Evolutionary conservation across 2,797 vertebrate genomes (phyloP).

Genomic region (Columba guinea): DNA sequence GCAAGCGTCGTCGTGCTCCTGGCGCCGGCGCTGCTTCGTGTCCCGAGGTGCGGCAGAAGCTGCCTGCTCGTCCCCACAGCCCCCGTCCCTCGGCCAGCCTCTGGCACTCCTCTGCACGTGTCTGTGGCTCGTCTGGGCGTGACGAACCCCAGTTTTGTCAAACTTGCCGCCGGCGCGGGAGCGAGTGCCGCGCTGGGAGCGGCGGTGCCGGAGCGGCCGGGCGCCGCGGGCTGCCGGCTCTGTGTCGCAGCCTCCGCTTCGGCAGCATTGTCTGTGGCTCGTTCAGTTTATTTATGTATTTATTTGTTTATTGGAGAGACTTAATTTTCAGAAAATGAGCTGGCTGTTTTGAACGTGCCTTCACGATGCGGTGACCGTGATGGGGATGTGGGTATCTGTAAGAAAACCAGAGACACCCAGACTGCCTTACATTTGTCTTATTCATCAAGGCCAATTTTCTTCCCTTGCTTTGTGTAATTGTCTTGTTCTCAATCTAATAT

Average conservation of each 20-base stretch:
- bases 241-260: not conserved
- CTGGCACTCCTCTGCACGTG: not conserved
- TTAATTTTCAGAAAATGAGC: not conserved
- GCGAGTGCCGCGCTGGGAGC: not conserved
- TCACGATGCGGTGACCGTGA: not conserved
- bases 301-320: not conserved
- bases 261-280: not conserved
- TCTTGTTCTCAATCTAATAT: conserved; percentile 43
- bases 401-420: not conserved
- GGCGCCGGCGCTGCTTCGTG: not conserved
- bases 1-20: not conserved
- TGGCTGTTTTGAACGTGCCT: not conserved
- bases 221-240: not conserved
- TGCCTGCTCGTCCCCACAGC: not conserved
- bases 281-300: not conserved
- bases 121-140: not conserved
- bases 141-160: too few species aligned
- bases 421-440: not conserved
- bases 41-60: not conserved
- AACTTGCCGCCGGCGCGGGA: not conserved
- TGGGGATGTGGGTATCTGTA: not conserved
- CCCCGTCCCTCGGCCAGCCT: not conserved
- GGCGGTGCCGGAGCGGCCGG: too few species aligned
- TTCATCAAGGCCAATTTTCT: conserved; percentile 17
- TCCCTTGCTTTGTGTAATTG: conserved; percentile 25